Conservation (phyloP, 2,797 vertebrate species). For the Hypotaenidia okinawae region DNA sequence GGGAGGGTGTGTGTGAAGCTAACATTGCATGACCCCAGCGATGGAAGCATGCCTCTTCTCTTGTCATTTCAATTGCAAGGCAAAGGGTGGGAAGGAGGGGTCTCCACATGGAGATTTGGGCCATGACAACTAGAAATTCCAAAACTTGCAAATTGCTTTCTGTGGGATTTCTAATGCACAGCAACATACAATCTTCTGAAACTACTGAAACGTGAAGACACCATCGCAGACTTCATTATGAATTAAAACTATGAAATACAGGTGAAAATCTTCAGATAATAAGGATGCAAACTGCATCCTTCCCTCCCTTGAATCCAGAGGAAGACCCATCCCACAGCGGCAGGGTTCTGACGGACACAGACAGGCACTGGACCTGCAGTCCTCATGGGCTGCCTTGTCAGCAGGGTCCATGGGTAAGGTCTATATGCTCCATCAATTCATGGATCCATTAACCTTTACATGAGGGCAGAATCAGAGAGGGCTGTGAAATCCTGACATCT, state of each 20-base stretch:
- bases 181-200: neutral
- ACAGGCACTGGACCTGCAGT: neutral
- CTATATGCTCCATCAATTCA: neutral
- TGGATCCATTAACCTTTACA: neutral
- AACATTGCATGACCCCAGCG: accelerated
- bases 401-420: neutral
- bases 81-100: neutral
- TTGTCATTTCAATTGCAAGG: neutral
- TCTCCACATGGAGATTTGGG: neutral
- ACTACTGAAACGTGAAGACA: neutral
- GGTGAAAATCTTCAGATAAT: neutral
- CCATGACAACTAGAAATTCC: neutral
- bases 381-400: neutral
- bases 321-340: neutral
- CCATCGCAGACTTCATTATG: neutral
- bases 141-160: constrained; percentile 24
- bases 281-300: neutral
- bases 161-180: neutral
- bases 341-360: neutral
- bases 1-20: neutral
- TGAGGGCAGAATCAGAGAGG: neutral
- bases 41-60: neutral
- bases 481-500: neutral
- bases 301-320: neutral
- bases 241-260: neutral